Base-by-base conservation (phyloP, 1,140 invertebrate species). In the Pachypeltis micranthus region DNA sequence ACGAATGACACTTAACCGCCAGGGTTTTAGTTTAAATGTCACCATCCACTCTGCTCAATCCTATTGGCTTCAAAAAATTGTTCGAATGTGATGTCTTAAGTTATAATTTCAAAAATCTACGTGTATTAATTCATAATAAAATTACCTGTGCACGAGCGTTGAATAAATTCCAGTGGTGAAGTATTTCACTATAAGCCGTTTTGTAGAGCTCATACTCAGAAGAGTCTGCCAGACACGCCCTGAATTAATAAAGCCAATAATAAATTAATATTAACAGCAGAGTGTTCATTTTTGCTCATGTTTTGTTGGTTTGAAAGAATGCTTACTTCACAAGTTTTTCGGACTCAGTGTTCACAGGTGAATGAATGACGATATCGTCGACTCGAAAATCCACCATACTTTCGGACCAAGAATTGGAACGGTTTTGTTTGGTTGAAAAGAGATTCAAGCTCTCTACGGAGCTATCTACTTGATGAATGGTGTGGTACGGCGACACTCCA, bases 341-440 rank as follows among this genome's bases (percentile, higher is more conserved):
- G 12, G 54, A 29, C 44, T 67, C 66, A n/a, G 63, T 59, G 16
- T 63, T 60, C 29, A 65, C 27, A 23, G 66, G 61, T 16, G 63
- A 63, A 59, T 68, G 65, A 51, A 66, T 65, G 23, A 68, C 61
- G 34, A 68, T 68, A 31, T 59, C 56, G n/a, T 56, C 44, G 10
- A 63, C 47, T 34, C 77, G 64, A n/a, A 82, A 72, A 68, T 85
- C 83, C 70, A 93, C 90, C 19, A 87, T 75, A 0, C 88, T 90
- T 68, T 91, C 90, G 0, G 91, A 93, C 82, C 90, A 92, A 0
- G 89, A 93, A 73, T 88, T 92, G 14, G 88, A 93, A n/a, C 90
- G 79, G 61, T 87, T 78, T 59, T 86, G 82, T 68, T 87, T 87
- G 19, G 86, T 71, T 61, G 78, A 76, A 61, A 79, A 82, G 62